Evolutionary conservation across 2,797 vertebrate species (phyloP), one percentile per base, ranked within the genome.

Genomic region (Lithobates pipiens): DNA sequence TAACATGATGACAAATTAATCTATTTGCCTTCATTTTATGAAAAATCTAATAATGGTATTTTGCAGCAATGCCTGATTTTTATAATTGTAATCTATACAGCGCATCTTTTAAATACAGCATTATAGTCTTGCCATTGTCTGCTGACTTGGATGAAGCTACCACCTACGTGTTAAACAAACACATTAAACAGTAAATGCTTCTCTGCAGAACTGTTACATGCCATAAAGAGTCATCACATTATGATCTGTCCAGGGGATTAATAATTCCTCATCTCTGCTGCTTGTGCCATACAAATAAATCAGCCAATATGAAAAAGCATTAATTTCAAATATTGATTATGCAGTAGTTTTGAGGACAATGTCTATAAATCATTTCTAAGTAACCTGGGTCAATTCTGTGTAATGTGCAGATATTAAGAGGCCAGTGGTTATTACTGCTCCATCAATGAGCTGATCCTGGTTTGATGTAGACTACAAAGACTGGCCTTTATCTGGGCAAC

Each of bases 291-390:
- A 50, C 65, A 46, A 61, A 86, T 80, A 81, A 86, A 81, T 86
- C 84, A 81, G 44, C 77, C 57, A 10, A 46, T 32, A 74, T 74
- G 68, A 23, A 63, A 61, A 50, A 50, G 68, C 63, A 54, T 85
- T 80, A n/a, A 85, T 86, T 65, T 72, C 21, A 78, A 82, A 68
- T 86, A 86, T 82, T 82, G 80, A 86, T 82, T 78, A 34, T 68
- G 27, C 74, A 63, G 79, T 63, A 65, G 74, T 65, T 77, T 61
- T 42, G 7, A 23, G 81, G 75, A 82, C 57, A 78, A 29, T 72
- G 76, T 72, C 50, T 69, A 86, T 82, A 82, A 82, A 82, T 82
- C 80, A 36, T 65, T 27, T 74, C 21, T 83, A 73, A 82, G 80
- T 82, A 74, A 34, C 54, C 71, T 34, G 42, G 42, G 39, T 54